Base-by-base conservation (phyloP, 2,888 invertebrate species). In the Plebejus melissa region DNA sequence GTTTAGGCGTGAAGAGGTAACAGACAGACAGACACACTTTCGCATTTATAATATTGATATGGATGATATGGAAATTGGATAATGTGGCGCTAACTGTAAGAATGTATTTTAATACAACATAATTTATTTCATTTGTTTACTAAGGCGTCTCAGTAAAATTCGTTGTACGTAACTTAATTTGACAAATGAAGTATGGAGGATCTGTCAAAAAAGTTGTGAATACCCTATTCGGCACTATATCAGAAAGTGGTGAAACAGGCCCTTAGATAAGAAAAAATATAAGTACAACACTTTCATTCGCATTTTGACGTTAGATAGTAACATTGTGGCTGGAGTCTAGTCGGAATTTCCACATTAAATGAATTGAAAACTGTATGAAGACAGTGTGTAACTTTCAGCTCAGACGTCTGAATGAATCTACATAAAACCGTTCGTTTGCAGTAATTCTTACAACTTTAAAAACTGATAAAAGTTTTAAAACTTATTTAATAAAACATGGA, bases 341-440 rank as follows among this genome's bases (percentile, higher is more conserved):
- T 65, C 36, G 65, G 5, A 4, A 65, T 65, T 65, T 65, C 32
- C 36, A 65, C 65, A 65, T 65, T 65, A 65, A 65, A 65, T 65
- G 65, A 65, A 65, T 65, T 65, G 32, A 65, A 65, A 32, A 16
- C 32, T 65, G 16, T 32, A 65, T 65, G 13, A 65, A 65, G 65
- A 65, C 32, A 32, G 32, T 46, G 77, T 70, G 77, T 75, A 74
- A 75, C 69, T 70, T 74, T 74, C 70, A 60, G 75, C 75, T 75
- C 74, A 77, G 77, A 77, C 77, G 60, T 65, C 65, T 32, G 65
- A 65, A 65, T 36, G 32, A 65, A 65, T 65, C 65, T 65, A 65
- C 65, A 65, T 65, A 32, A 65, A 65, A 65, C 11, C 65, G 65
- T 65, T 65, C 36, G 65, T 65, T 32, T 36, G 32, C 32, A 13